phyloP scores from a whole-genome alignment of 92 coral and sea anemone genomes.

The Paramuricea clavata region DNA sequence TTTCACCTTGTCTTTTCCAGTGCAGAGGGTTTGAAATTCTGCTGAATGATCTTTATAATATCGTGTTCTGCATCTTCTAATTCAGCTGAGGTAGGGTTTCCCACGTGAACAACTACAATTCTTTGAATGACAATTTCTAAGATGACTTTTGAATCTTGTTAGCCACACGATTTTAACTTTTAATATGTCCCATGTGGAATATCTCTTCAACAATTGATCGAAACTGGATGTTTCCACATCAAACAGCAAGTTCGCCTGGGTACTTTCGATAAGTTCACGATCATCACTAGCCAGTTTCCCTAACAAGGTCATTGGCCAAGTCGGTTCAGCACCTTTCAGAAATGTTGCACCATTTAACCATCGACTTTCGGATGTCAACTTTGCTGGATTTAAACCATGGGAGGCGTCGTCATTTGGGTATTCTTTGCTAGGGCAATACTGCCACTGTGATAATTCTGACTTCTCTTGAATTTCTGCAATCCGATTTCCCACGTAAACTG shows the following conservation, averaged over 20 bases:
- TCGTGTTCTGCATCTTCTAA: too few species aligned
- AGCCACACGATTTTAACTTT: too few species aligned
- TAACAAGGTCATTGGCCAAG: background rate
- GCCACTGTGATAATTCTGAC: background rate
- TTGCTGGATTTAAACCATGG: constrained; percentile 19
- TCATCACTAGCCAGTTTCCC: background rate
- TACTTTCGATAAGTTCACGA: background rate
- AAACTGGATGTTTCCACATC: too few species aligned
- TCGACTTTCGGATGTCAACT: constrained; percentile 3
- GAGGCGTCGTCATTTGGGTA: constrained; percentile 4
- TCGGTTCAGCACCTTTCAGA: background rate
- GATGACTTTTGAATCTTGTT: too few species aligned
- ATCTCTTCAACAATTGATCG: too few species aligned
- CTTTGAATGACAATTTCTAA: too few species aligned
- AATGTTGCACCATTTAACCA: background rate
- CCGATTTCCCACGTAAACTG: constrained; percentile 25
- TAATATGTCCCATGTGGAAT: too few species aligned
- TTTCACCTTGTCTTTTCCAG: too few species aligned
- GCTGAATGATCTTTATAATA: too few species aligned
- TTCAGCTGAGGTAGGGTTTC: too few species aligned
- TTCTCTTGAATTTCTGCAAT: constrained; percentile 29
- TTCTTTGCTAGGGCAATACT: background rate
- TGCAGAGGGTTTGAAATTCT: background rate
- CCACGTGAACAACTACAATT: too few species aligned
- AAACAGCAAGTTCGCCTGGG: background rate